Evolutionary conservation across 2,888 invertebrate species (phyloP).

Genomic region (Neelides folsomi): DNA sequence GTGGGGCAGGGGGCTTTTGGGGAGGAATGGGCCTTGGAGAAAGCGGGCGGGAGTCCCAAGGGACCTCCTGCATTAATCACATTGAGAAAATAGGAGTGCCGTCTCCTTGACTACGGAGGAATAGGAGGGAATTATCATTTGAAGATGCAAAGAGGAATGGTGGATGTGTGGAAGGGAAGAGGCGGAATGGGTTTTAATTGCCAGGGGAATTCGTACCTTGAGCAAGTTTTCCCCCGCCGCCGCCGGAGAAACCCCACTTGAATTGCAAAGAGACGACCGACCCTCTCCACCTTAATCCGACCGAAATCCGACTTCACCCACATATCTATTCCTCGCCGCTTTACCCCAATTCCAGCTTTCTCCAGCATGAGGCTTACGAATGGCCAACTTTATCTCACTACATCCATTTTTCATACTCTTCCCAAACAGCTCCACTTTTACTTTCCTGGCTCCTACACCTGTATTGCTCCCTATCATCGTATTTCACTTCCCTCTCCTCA

Average conservation of each 20-base stretch:
- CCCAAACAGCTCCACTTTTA: no score
- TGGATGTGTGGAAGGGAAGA: constrained; percentile 18
- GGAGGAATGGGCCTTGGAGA: constrained; percentile 14
- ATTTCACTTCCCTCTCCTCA: no score
- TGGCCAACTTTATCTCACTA: no score
- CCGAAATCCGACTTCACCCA: no score
- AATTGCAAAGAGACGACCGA: constrained; percentile 1
- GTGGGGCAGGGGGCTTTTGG: constrained; percentile 8
- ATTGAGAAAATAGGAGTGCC: constrained; percentile 37
- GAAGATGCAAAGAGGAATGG: constrained; percentile 35
- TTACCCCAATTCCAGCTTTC: no score
- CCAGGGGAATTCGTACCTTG: constrained; percentile 32
- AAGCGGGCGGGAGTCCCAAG: constrained; percentile 31
- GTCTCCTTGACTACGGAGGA: constrained; percentile 34
- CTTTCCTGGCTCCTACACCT: no score
- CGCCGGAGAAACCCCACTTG: constrained; percentile 1
- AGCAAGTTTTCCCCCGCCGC: constrained; percentile 11
- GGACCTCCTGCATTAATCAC: constrained; percentile 41
- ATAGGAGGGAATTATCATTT: constrained; percentile 37
- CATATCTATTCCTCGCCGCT: no score
- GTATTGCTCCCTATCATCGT: no score
- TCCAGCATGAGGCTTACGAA: no score
- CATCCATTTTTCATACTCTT: no score
- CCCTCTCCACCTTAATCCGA: neutral
- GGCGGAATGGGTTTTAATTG: constrained; percentile 33